Percentiles rank a stretch among this genome's conserved stretches.
Evolutionary conservation across 2,888 invertebrate genomes (phyloP).

Genomic region (Ichneumoninae sp.): DNA sequence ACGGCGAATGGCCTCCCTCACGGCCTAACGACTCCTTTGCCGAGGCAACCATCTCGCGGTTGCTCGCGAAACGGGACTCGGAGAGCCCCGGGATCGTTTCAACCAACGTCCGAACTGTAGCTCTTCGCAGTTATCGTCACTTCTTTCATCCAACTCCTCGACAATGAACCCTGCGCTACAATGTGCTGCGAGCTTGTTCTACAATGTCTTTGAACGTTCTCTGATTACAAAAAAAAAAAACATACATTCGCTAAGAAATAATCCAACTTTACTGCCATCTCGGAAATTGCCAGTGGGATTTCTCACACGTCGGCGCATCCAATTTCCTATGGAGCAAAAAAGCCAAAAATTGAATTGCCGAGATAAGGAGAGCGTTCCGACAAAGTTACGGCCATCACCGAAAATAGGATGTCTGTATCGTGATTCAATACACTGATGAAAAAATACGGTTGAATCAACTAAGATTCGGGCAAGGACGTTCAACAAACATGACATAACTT

Average conservation of each 20-base stretch:
- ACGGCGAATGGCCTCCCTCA: conserved; percentile 40
- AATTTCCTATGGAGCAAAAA: background rate
- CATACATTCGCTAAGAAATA: background rate
- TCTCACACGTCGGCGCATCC: background rate
- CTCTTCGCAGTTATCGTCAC: conserved; percentile 25
- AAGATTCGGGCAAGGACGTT: too few species aligned
- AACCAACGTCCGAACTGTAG: background rate
- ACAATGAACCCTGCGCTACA: background rate
- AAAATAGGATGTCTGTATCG: background rate
- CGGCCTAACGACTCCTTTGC: conserved; percentile 69
- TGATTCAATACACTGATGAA: background rate
- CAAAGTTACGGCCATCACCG: too few species aligned
- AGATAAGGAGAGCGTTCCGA: background rate
- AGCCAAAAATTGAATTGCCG: too few species aligned
- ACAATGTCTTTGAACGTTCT: conserved; percentile 9
- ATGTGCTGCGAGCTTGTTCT: background rate
- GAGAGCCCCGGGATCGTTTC: conserved; percentile 5
- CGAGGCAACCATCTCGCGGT: conserved; percentile 44
- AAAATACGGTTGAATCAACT: too few species aligned
- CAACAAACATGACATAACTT: too few species aligned
- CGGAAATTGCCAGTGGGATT: background rate
- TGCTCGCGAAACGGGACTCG: conserved; percentile 11
- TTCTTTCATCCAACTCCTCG: conserved; percentile 10
- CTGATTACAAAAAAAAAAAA: background rate
- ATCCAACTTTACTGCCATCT: background rate